These are phyloP conservation scores for Xenopus borealis DNA, from an alignment of 2,113 vertebrate genomes.

Conservation along the genomic window DNA sequence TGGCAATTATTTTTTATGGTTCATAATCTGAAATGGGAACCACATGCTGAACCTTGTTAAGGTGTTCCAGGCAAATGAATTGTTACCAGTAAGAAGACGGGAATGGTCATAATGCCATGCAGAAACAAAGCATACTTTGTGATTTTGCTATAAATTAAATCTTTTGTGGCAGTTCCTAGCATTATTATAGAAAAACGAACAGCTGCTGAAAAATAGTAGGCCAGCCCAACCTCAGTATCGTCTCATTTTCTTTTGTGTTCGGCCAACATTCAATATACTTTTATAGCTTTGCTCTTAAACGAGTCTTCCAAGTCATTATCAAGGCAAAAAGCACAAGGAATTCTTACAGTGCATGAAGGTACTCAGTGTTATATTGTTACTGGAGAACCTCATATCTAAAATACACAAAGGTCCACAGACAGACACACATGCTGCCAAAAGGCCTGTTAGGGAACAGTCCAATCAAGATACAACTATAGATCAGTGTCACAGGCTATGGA, in stretches of 20 bases:
- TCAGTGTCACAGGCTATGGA: no score
- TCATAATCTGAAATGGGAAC: slow-evolving; percentile 47
- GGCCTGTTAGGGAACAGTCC: no score
- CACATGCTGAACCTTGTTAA: slow-evolving; percentile 25
- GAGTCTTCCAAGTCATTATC: slow-evolving; percentile 22
- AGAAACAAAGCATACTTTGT: slow-evolving; percentile 58
- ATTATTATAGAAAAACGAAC: slow-evolving; percentile 49
- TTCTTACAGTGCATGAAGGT: background rate
- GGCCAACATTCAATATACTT: slow-evolving; percentile 11
- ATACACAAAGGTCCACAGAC: background rate
- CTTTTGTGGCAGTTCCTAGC: slow-evolving; percentile 46
- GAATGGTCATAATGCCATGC: background rate
- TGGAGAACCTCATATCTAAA: background rate
- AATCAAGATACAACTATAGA: no score
- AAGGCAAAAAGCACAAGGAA: slow-evolving; percentile 17
- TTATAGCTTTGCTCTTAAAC: slow-evolving; percentile 23
- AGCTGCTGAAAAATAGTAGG: slow-evolving; percentile 45
- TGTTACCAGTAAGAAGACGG: slow-evolving; percentile 14
- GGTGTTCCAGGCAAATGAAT: background rate
- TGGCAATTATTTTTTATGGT: slow-evolving; percentile 38
- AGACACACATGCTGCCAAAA: no score
- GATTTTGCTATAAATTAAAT: slow-evolving; percentile 52
- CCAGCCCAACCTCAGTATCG: background rate
- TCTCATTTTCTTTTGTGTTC: slow-evolving; percentile 29
- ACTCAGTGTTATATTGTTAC: slow-evolving; percentile 5